Evolutionary conservation across 2,113 vertebrate genomes (phyloP).

Genomic region (Onychostruthus taczanowskii): DNA sequence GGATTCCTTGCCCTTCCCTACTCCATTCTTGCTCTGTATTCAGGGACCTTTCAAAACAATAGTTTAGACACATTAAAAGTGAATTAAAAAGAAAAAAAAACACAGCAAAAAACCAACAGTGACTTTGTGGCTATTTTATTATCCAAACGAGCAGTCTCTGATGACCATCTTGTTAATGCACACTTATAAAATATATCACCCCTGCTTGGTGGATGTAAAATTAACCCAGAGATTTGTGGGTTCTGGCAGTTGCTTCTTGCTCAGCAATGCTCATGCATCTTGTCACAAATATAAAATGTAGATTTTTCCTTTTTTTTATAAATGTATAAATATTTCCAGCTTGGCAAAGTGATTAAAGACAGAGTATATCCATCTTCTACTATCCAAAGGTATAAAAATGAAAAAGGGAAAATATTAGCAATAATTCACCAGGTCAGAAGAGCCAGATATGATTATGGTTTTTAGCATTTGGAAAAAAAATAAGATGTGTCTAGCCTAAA

Average conservation of each 20-base stretch:
- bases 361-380: background rate
- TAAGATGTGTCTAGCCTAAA: background rate
- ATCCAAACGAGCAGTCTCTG: background rate
- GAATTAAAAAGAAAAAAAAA: background rate
- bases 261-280: background rate
- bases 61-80: background rate
- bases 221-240: slow-evolving; percentile 31
- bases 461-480: background rate
- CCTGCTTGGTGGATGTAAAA: background rate
- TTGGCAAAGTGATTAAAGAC: slow-evolving; percentile 43
- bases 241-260: slow-evolving; percentile 5
- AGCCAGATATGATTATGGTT: background rate
- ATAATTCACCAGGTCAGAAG: background rate
- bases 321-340: slow-evolving; percentile 17
- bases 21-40: background rate
- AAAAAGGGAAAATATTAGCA: background rate
- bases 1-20: background rate
- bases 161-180: background rate
- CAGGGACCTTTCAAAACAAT: background rate
- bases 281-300: slow-evolving; percentile 40
- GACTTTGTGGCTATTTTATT: background rate
- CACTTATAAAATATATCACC: background rate
- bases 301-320: background rate
- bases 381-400: slow-evolving; percentile 21
- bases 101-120: background rate